Conservation (phyloP, 2,888 invertebrate species). For the Arctia plantaginis region DNA sequence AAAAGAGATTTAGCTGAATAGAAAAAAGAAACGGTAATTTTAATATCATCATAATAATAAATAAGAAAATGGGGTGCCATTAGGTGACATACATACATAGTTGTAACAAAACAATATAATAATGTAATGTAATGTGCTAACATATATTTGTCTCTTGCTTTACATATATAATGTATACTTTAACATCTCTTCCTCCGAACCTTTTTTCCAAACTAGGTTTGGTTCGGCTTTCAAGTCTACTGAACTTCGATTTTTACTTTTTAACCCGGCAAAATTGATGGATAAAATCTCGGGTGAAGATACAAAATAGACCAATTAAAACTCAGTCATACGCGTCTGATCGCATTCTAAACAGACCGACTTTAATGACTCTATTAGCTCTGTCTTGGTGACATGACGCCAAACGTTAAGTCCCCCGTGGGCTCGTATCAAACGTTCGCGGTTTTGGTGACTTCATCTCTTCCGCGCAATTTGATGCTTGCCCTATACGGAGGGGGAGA, state of each 20-base stretch:
- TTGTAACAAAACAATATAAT: too few species aligned
- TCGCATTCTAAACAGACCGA: background rate
- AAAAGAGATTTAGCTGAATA: too few species aligned
- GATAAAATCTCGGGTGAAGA: background rate
- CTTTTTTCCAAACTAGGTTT: too few species aligned
- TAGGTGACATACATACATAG: too few species aligned
- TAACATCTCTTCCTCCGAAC: too few species aligned
- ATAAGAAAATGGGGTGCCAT: too few species aligned
- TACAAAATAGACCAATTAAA: background rate
- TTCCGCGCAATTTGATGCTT: slow-evolving; percentile 62
- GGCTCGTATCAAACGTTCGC: slow-evolving; percentile 19
- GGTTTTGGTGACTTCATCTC: slow-evolving; percentile 57
- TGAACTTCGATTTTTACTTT: too few species aligned
- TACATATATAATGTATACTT: background rate
- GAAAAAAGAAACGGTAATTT: too few species aligned
- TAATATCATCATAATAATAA: too few species aligned
- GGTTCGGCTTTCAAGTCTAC: too few species aligned
- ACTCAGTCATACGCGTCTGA: background rate
- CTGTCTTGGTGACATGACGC: background rate
- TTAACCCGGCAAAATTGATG: too few species aligned
- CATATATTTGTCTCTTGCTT: background rate
- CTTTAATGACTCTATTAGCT: slow-evolving; percentile 4
- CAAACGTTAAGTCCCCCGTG: slow-evolving; percentile 10
- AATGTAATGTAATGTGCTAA: too few species aligned
- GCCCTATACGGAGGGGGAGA: slow-evolving; percentile 6